Conservation (phyloP, 2,888 invertebrate genomes). For the Drosophila mimetica region DNA sequence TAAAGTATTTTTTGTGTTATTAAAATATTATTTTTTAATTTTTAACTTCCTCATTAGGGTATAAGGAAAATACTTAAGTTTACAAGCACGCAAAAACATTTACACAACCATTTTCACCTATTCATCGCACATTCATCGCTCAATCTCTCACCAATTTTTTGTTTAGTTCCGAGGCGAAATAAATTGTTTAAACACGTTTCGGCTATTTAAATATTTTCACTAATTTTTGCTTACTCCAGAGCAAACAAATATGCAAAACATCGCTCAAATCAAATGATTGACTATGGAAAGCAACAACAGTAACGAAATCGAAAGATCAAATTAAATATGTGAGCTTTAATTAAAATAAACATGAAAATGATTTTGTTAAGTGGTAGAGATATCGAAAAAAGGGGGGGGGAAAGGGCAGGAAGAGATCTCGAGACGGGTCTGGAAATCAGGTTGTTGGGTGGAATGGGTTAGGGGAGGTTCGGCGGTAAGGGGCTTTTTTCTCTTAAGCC, state of each 20-base stretch:
- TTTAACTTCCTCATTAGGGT: not conserved
- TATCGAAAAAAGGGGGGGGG: not conserved
- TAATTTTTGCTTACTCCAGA: conserved; percentile 50
- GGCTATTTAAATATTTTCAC: conserved; percentile 73
- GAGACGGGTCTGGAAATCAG: conserved; percentile 40
- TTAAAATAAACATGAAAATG: conserved; percentile 72
- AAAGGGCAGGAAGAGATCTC: conserved; percentile 2
- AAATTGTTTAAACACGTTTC: conserved; percentile 66
- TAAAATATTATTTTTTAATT: not conserved
- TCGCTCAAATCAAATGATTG: conserved; percentile 54
- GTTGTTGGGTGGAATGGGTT: conserved; percentile 8
- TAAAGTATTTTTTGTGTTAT: not conserved
- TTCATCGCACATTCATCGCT: not conserved
- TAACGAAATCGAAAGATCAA: conserved; percentile 42
- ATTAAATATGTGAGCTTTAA: conserved; percentile 62
- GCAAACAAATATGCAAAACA: conserved; percentile 44
- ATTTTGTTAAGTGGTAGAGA: conserved; percentile 51
- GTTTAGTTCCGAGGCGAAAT: conserved; percentile 9
- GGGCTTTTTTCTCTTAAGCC: not conserved
- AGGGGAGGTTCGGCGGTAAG: not conserved
- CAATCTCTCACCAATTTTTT: not conserved
- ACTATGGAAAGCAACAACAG: conserved; percentile 26
- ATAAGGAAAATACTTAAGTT: conserved; percentile 9
- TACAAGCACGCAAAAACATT: conserved; percentile 48
- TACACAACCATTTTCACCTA: conserved; percentile 60